phyloP scores from a whole-genome alignment of 2,113 vertebrate genomes.

The Rhinolophus sinicus region DNA sequence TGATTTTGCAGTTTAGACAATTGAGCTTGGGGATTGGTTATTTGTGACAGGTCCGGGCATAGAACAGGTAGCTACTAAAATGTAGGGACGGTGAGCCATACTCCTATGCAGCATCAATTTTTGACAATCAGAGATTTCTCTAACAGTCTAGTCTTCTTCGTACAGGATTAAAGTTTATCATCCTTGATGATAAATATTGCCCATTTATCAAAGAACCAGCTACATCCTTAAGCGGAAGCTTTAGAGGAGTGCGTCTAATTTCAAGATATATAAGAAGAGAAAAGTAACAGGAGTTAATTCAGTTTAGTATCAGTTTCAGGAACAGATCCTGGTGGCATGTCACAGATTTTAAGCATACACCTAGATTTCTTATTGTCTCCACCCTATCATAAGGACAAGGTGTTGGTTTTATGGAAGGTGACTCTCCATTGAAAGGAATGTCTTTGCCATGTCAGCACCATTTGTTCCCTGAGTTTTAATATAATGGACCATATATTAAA shows the following conservation, averaged over 20 bases:
- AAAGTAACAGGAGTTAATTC: background rate
- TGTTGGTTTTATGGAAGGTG: constrained; percentile 8
- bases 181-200: background rate
- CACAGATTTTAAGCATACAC: background rate
- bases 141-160: constrained; percentile 37
- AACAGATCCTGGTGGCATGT: background rate
- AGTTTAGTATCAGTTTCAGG: constrained; percentile 25
- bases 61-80: constrained; percentile 1
- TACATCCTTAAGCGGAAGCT: background rate
- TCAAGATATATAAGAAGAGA: background rate
- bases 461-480: constrained; percentile 59
- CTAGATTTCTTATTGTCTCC: background rate
- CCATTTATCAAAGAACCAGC: background rate
- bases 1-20: background rate
- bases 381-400: background rate
- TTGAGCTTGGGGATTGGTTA: background rate
- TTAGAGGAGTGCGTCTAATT: background rate
- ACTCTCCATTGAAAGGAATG: constrained; percentile 17
- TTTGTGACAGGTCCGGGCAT: background rate
- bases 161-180: background rate
- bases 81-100: background rate
- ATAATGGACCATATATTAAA: constrained; percentile 57
- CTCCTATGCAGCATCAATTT: background rate
- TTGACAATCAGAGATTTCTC: constrained; percentile 57
- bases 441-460: background rate